Evolutionary conservation across 1,140 invertebrate genomes (phyloP).

Genomic region (Magallana gigas): DNA sequence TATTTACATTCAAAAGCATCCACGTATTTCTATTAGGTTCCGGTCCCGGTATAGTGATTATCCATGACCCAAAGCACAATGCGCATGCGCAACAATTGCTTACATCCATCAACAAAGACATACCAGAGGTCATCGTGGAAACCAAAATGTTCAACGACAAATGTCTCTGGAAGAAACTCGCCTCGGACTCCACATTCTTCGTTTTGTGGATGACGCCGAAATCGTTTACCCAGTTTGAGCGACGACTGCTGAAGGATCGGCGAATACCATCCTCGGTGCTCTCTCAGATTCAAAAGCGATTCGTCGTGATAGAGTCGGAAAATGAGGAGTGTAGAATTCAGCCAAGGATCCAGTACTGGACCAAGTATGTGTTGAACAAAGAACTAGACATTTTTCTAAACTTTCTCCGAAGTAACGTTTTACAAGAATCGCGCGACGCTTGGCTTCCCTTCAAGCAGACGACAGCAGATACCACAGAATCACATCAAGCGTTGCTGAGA

Average conservation of each 20-base stretch:
- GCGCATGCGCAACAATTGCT: not conserved
- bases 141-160: not conserved
- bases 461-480: not conserved
- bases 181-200: not conserved
- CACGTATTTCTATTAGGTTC: not conserved
- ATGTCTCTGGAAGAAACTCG: not conserved
- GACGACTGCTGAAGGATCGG: not conserved
- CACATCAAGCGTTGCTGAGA: not conserved
- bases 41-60: not conserved
- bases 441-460: not conserved
- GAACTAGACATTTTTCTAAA: not conserved
- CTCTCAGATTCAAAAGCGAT: not conserved
- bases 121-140: not conserved
- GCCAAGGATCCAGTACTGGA: not conserved
- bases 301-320: not conserved
- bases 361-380: not conserved
- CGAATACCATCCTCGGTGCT: not conserved
- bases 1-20: no score
- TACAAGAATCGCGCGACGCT: not conserved
- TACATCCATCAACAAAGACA: not conserved
- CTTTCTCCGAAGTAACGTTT: not conserved
- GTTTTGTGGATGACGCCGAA: not conserved
- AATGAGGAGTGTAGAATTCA: not conserved
- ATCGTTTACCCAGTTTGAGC: slow-evolving; percentile 4
- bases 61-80: not conserved